Conservation (phyloP, 1,140 invertebrate species). For the Magallana ariakensis region DNA sequence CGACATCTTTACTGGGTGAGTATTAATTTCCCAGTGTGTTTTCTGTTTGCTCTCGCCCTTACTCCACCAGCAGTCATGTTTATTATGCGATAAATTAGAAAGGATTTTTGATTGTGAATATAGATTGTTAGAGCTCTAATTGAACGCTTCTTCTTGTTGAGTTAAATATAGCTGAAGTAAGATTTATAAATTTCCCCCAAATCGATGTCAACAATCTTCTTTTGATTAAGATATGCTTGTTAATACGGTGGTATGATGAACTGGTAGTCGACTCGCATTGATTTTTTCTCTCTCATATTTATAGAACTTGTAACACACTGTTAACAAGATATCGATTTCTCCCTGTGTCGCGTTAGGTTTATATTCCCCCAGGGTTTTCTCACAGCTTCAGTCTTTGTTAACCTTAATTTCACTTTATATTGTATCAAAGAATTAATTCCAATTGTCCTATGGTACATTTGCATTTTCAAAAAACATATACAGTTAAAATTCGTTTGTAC, state of each 20-base stretch:
- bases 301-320: not conserved
- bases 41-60: too few species aligned
- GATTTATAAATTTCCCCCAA: not conserved
- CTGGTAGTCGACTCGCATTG: not conserved
- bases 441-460: too few species aligned
- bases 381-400: not conserved
- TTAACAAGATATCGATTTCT: constrained; percentile 11
- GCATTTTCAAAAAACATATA: too few species aligned
- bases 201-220: constrained; percentile 1
- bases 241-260: not conserved
- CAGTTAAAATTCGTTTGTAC: too few species aligned
- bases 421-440: too few species aligned
- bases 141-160: not conserved
- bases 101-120: too few species aligned
- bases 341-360: not conserved
- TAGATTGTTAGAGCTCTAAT: not conserved
- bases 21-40: too few species aligned
- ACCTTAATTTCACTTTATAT: too few species aligned
- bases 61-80: too few species aligned
- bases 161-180: not conserved
- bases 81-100: too few species aligned
- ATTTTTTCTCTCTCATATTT: constrained; percentile 6
- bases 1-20: not conserved
- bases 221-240: not conserved
- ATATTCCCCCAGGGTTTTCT: not conserved